A percentile compares a stretch with the other conserved stretches of the same genome.
Evolutionary conservation across 2,797 vertebrate species (phyloP).

Genomic region (Enoplosus armatus): DNA sequence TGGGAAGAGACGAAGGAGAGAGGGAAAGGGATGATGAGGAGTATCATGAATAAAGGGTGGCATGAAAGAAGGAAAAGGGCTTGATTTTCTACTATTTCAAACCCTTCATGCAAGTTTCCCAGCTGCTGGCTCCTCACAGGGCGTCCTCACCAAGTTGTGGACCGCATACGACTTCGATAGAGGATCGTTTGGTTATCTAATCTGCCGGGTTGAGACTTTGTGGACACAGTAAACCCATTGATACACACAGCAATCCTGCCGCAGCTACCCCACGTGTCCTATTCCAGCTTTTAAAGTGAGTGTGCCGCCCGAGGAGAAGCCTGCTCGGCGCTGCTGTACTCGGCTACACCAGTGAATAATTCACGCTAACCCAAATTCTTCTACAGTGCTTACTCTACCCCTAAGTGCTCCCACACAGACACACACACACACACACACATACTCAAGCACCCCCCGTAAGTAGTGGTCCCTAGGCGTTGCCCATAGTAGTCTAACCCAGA

Average conservation of each 20-base stretch:
- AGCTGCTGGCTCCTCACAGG: conserved; percentile 18
- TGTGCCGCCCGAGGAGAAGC: conserved; percentile 42
- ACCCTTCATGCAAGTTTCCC: not conserved
- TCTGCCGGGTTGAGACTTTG: conserved; percentile 51
- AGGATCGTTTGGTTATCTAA: conserved; percentile 57
- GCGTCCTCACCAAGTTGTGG: conserved; percentile 2
- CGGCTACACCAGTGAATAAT: conserved; percentile 77
- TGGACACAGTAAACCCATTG: conserved; percentile 54
- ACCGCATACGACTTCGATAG: conserved; percentile 29
- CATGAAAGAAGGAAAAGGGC: not conserved
- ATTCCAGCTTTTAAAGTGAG: conserved; percentile 47
- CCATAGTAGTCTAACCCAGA: conserved; percentile 78
- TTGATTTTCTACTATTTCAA: conserved; percentile 19
- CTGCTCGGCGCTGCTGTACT: conserved; percentile 27
- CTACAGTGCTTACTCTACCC: conserved; percentile 66
- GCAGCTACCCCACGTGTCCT: conserved; percentile 41
- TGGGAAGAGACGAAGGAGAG: conserved; percentile 23
- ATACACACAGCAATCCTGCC: conserved; percentile 31
- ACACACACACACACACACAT: conserved; percentile 44
- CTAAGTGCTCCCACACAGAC: conserved; percentile 60
- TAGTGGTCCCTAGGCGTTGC: conserved; percentile 78
- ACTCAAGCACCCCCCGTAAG: conserved; percentile 62
- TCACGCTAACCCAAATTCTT: conserved; percentile 82
- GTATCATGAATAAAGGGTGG: conserved; percentile 13
- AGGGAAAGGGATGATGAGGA: conserved; percentile 22